Evolutionary conservation across 2,113 vertebrate genomes (phyloP).

Genomic region (Petaurus breviceps): DNA sequence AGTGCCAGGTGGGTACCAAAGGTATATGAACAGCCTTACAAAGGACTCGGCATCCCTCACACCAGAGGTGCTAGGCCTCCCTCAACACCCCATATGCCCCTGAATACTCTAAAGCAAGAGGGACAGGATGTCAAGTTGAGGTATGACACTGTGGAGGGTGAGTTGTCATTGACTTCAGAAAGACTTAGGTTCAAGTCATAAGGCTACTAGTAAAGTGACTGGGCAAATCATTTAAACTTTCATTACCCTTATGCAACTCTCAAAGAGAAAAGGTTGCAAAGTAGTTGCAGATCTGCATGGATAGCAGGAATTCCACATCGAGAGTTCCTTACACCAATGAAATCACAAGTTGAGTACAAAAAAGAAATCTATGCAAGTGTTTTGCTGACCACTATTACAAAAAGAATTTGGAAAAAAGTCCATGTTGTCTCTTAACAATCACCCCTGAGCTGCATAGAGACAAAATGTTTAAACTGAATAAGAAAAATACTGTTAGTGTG

Average conservation of each 20-base stretch:
- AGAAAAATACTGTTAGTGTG: not conserved
- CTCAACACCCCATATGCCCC: not conserved
- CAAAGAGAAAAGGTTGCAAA: not conserved
- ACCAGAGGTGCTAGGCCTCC: not conserved
- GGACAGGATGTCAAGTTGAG: not conserved
- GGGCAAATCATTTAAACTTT: not conserved
- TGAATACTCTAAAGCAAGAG: not conserved
- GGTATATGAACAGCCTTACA: no score
- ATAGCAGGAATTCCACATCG: not conserved
- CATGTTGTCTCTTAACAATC: not conserved
- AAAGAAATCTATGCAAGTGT: not conserved
- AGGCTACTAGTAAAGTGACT: not conserved
- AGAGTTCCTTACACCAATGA: not conserved
- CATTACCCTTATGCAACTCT: not conserved
- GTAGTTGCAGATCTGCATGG: not conserved
- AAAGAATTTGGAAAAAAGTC: not conserved
- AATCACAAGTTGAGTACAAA: not conserved
- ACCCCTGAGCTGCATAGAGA: not conserved
- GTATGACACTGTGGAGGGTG: not conserved
- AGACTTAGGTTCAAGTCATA: not conserved
- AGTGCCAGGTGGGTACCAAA: not conserved
- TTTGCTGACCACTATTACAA: not conserved
- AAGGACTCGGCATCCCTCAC: no score
- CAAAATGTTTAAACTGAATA: not conserved
- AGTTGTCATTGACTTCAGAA: not conserved